Base-by-base conservation (phyloP, 2,797 vertebrate species). In the Protonibea diacanthus region DNA sequence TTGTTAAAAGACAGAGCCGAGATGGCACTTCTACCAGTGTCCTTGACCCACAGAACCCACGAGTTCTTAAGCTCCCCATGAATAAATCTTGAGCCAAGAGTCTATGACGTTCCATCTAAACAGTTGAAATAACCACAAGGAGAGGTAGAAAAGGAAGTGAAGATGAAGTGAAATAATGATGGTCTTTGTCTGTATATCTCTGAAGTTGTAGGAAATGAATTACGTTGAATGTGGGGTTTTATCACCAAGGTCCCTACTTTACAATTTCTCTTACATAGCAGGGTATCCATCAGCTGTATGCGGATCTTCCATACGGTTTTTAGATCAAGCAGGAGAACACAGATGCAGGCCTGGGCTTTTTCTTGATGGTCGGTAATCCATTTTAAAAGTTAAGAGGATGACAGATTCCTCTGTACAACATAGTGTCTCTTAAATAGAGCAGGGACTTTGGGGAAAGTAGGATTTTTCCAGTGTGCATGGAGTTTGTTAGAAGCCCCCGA, bases 81-180 rank as follows among this genome's bases (percentile, higher is more conserved):
- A 88, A 91, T 91, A 89, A 88, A 91, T 92, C 88, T 87, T 58
- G 25, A 80, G 60, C 70, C 75, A 79, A 90, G 88, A 75, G 80
- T 71, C 67, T 49, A 59, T 66, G 83, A 81, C 62, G 64, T 70
- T 73, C 44, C 70, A 67, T 87, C 76, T 83, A 91, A 94, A 93
- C 85, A 83, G 7, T 61, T 67, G 58, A 79, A 90, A 86, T 58
- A 76, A 90, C 59, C 86, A 66, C 67, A 71, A 85, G 75, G 71
- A 84, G 78, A 82, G 82, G 72, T 68, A 72, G 78, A 74, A 66
- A 48, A 80, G 82, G 83, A 78, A 76, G 83, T 27, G 62, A 76
- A 85, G 68, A 84, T 86, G 42, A 66, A 88, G 79, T 77, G 71
- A 81, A 90, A 78, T 78, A 78, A 83, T 79, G 68, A 91, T 71